Evolutionary conservation across 2,888 invertebrate genomes (phyloP).

Genomic region (Eubasilissa splendida): DNA sequence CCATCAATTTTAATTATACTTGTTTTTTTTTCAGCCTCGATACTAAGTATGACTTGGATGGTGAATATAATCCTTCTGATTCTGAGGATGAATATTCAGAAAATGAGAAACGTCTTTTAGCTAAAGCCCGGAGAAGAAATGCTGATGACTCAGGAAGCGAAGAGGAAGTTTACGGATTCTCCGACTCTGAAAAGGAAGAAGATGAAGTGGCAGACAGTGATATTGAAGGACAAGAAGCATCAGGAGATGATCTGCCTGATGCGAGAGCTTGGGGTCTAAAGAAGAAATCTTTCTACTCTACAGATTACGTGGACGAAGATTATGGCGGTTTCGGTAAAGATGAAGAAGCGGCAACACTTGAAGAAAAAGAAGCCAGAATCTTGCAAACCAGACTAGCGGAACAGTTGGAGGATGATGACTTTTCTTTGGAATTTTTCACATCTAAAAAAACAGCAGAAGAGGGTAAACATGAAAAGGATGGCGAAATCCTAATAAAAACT

Average conservation of each 20-base stretch:
- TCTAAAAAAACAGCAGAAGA: conserved; percentile 64
- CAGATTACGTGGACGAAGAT: conserved; percentile 92
- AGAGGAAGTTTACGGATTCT: conserved; percentile 78
- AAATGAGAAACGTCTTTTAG: conserved; percentile 75
- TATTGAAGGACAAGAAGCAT: conserved; percentile 81
- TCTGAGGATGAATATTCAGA: conserved; percentile 83
- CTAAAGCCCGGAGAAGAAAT: conserved; percentile 74
- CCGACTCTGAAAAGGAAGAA: conserved; percentile 67
- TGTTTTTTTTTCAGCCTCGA: conserved; percentile 63
- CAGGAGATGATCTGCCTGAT: conserved; percentile 82
- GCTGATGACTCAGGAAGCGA: conserved; percentile 73
- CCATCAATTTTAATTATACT: neutral
- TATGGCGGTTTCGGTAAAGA: conserved; percentile 81
- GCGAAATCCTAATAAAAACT: conserved; percentile 77
- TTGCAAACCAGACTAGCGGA: conserved; percentile 85
- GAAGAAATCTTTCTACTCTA: conserved; percentile 84
- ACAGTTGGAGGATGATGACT: conserved; percentile 86
- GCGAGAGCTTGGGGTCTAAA: conserved; percentile 92
- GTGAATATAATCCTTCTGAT: conserved; percentile 77
- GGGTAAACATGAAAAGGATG: conserved; percentile 63
- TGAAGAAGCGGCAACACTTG: conserved; percentile 82
- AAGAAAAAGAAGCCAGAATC: conserved; percentile 87
- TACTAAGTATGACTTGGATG: conserved; percentile 67
- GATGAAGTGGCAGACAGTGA: conserved; percentile 79
- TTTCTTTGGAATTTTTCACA: conserved; percentile 75